These are phyloP conservation scores for Hyles lineata DNA, from an alignment of 2,888 invertebrate species.

Conservation along the genomic window DNA sequence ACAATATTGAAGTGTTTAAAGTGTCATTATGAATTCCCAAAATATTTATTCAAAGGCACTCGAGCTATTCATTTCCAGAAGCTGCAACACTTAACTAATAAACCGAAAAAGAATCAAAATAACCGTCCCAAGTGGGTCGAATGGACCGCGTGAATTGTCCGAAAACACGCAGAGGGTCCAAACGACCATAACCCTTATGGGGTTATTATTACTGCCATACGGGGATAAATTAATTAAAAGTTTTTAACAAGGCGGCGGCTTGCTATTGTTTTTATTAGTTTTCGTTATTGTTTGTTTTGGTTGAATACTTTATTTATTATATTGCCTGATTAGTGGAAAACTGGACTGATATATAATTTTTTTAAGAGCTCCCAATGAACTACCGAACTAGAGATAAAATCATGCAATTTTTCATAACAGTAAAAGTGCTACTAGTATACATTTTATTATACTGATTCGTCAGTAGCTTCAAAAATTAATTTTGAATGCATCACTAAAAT, in stretches of 20 bases:
- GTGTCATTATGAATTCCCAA: too few species aligned
- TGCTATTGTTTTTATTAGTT: neutral
- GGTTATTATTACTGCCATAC: constrained; percentile 1
- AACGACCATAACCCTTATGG: neutral
- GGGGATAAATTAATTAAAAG: constrained; percentile 16
- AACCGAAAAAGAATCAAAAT: neutral
- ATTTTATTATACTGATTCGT: too few species aligned
- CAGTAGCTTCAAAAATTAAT: too few species aligned
- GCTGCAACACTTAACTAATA: neutral
- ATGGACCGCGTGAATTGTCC: constrained; percentile 3
- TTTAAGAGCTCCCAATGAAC: too few species aligned
- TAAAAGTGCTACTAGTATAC: too few species aligned
- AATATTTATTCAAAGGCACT: neutral
- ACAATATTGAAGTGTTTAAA: too few species aligned
- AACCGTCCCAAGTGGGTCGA: neutral
- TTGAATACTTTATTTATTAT: neutral
- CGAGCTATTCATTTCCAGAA: neutral
- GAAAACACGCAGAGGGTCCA: constrained; percentile 7
- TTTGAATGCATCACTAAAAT: too few species aligned
- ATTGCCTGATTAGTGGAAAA: too few species aligned
- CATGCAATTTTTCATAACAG: too few species aligned
- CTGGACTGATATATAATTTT: neutral
- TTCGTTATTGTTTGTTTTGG: constrained; percentile 1
- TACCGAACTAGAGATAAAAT: too few species aligned
- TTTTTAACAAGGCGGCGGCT: neutral